Percentiles rank a stretch among this genome's conserved stretches.
phyloP scores from a whole-genome alignment of 2,797 vertebrate species.

The Menidia menidia region DNA sequence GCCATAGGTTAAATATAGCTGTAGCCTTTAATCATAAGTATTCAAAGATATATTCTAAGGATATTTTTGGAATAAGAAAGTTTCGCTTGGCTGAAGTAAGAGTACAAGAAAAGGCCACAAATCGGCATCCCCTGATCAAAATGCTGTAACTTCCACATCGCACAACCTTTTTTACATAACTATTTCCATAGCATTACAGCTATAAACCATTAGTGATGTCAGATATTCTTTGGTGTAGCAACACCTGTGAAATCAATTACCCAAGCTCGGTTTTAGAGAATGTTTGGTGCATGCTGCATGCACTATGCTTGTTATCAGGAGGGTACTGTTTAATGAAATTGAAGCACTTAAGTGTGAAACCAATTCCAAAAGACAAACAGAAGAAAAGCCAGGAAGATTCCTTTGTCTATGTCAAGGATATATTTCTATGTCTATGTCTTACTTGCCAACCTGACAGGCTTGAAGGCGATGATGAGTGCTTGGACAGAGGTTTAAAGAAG shows the following conservation, averaged over 20 bases:
- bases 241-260: conserved; percentile 52
- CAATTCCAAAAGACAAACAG: conserved; percentile 33
- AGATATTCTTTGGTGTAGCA: conserved; percentile 23
- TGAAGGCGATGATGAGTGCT: conserved; percentile 1
- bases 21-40: conserved; percentile 45
- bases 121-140: conserved; percentile 8
- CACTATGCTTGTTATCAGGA: conserved; percentile 45
- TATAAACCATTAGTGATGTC: conserved; percentile 25
- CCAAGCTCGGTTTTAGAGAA: conserved; percentile 27
- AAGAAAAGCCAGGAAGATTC: not conserved
- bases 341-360: conserved; percentile 56
- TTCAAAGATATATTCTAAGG: conserved; percentile 18
- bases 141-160: not conserved
- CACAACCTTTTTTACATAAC: conserved; percentile 7
- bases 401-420: not conserved
- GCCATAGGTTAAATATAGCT: conserved; percentile 42
- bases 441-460: conserved; percentile 8
- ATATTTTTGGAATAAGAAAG: conserved; percentile 9
- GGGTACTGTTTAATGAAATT: conserved; percentile 53
- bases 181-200: conserved; percentile 26
- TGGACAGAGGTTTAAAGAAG: not conserved
- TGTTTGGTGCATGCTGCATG: conserved; percentile 40
- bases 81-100: not conserved
- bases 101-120: conserved; percentile 22
- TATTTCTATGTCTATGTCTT: conserved; percentile 5